Base-by-base conservation (phyloP, 2,113 vertebrate genomes). In the Choloepus hoffmanni region DNA sequence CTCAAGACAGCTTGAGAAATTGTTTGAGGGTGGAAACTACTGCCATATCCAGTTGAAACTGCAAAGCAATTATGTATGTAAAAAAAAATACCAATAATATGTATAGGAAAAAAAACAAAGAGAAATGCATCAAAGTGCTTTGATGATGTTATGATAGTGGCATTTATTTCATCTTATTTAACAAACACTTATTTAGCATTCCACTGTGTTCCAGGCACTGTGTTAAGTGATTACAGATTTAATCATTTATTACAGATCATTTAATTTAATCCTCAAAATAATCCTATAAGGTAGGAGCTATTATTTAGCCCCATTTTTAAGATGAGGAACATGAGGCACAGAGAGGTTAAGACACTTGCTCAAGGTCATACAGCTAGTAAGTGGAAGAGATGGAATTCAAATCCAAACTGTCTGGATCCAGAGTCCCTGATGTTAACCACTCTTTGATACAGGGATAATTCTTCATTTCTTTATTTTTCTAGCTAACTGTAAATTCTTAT, bases 101-200 rank as follows among this genome's bases (percentile, higher is more conserved):
- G 6, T 30, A 2, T 4, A 10, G 45, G 30, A 2, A 9, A 63
- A 15, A 45, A 23, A 36, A 30, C 15, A 4, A 43, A n/a, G 58
- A 0, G 3, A 11, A 9, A 26, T 36, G 65, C 5, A 0, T 10
- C 6, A 9, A 0, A 10, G 5, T 3, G 11, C 43, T 62, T 21
- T 5, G 74, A 53, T 21, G 36, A 3, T 21, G 48, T 36, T 48
- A 1, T 8, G 15, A 12, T 2, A 12, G 10, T 24, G 33, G 53
- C 18, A 0, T 28, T 36, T 28, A 7, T 30, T 60, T 36, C 16
- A 30, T 30, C 63, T 70, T 18, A 4, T 26, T 62, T 21, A 7
- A 79, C 74, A 72, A 24, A 50, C 10, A 5, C 2, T 24, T 28
- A 36, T 0, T 19, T 4, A 23, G 83, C 16, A 26, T 2, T 16